Percentiles rank a stretch among this genome's conserved stretches.
Conservation (phyloP, 1,140 invertebrate species). For the Lordiphosa mommai region DNA sequence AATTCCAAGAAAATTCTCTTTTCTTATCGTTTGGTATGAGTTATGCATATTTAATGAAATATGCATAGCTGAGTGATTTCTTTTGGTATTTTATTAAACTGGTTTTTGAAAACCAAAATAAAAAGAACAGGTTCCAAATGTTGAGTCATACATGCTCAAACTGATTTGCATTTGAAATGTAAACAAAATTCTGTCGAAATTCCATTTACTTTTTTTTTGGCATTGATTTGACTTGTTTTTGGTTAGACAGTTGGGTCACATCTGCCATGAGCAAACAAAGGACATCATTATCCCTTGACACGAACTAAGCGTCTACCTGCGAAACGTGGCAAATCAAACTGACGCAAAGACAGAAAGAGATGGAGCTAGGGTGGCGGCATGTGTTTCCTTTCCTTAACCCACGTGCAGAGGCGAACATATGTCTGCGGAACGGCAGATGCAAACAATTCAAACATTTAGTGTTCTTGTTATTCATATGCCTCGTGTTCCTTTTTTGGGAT, state of each 20-base stretch:
- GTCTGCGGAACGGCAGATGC: constrained; percentile 37
- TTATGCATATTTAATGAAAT: constrained; percentile 47
- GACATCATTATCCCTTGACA: constrained; percentile 17
- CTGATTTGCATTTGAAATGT: constrained; percentile 30
- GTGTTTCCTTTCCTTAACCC: constrained; percentile 26
- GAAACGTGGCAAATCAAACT: constrained; percentile 41
- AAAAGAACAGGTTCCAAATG: constrained; percentile 3
- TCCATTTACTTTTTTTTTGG: not conserved
- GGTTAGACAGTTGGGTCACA: constrained; percentile 1
- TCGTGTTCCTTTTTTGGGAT: constrained; percentile 11
- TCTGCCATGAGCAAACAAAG: constrained; percentile 19
- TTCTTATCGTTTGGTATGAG: constrained; percentile 16
- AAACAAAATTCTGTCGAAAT: constrained; percentile 15
- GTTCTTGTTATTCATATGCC: constrained; percentile 18
- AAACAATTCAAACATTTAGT: constrained; percentile 24
- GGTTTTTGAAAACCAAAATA: not conserved
- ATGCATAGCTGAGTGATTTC: constrained; percentile 35
- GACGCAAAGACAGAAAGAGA: constrained; percentile 9
- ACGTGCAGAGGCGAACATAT: constrained; percentile 41
- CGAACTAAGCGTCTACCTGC: constrained; percentile 25
- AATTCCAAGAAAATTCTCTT: constrained; percentile 23
- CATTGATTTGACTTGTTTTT: not conserved
- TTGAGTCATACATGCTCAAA: constrained; percentile 3
- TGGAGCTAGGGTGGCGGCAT: constrained; percentile 9
- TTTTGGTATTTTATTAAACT: constrained; percentile 3